These are phyloP conservation scores for Drosophila melanogaster DNA, from an alignment of 1,140 invertebrate genomes.

Conservation along the genomic window Release_6_plus_ISO1_MT NT_037436.4:17153001-17153500, in stretches of 20 bases:
- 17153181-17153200: slow-evolving; percentile 59
- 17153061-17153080: slow-evolving; percentile 80
- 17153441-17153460: slow-evolving; percentile 81
- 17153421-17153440: slow-evolving; percentile 45
- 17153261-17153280: slow-evolving; percentile 76
- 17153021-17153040: slow-evolving; percentile 78
- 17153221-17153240: slow-evolving; percentile 78
- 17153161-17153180: slow-evolving; percentile 82
- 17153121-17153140: slow-evolving; percentile 59
- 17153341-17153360: slow-evolving; percentile 41
- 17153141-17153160: slow-evolving; percentile 82
- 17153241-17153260: slow-evolving; percentile 82
- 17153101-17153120: slow-evolving; percentile 28
- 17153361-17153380: slow-evolving; percentile 80
- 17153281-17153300: slow-evolving; percentile 56
- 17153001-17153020: slow-evolving; percentile 76
- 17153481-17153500: slow-evolving; percentile 9
- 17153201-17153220: slow-evolving; percentile 2
- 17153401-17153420: not conserved
- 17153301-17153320: slow-evolving; percentile 26
- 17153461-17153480: slow-evolving; percentile 77
- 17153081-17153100: slow-evolving; percentile 74
- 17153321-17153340: slow-evolving; percentile 48
- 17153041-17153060: slow-evolving; percentile 75
- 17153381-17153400: slow-evolving; percentile 69